A percentile compares a stretch with the other conserved stretches of the same genome.
Conservation (phyloP, 2,888 invertebrate genomes). For the Drosophila affinis region DNA sequence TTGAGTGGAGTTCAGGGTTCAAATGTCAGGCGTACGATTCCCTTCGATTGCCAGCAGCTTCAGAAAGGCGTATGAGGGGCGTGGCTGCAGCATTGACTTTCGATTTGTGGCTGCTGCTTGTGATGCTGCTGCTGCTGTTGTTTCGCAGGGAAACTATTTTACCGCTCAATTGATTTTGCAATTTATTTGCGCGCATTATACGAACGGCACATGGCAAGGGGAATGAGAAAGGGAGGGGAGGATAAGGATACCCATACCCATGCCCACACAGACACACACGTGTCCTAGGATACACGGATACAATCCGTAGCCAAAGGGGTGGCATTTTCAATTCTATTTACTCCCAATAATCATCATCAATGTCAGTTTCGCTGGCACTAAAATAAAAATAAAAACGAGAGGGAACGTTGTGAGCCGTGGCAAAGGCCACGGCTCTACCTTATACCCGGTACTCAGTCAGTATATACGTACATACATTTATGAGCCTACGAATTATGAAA, state of each 20-base stretch:
- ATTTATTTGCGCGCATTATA: constrained; percentile 80
- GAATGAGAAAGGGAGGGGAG: not conserved
- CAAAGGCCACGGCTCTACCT: too few species aligned
- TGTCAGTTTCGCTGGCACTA: constrained; percentile 78
- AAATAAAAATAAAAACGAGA: constrained; percentile 57
- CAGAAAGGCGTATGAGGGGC: not conserved
- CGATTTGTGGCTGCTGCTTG: constrained; percentile 28
- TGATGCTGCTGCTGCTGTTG: constrained; percentile 35
- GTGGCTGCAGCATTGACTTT: constrained; percentile 39
- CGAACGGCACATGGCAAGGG: constrained; percentile 15
- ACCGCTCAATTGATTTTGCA: constrained; percentile 82
- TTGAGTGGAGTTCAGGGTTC: not conserved
- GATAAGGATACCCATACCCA: constrained; percentile 23
- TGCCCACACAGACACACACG: constrained; percentile 16
- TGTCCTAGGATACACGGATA: constrained; percentile 17
- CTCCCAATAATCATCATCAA: constrained; percentile 82
- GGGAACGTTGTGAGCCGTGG: too few species aligned
- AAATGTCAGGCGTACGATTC: constrained; percentile 2
- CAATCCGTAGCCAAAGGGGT: constrained; percentile 19
- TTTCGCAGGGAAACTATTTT: constrained; percentile 76
- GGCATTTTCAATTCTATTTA: constrained; percentile 80
- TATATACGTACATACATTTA: too few species aligned
- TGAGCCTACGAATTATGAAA: too few species aligned
- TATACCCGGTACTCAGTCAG: too few species aligned
- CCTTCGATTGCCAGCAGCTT: constrained; percentile 18